Conservation (phyloP, 2,113 vertebrate species). For the Trinectes maculatus region DNA sequence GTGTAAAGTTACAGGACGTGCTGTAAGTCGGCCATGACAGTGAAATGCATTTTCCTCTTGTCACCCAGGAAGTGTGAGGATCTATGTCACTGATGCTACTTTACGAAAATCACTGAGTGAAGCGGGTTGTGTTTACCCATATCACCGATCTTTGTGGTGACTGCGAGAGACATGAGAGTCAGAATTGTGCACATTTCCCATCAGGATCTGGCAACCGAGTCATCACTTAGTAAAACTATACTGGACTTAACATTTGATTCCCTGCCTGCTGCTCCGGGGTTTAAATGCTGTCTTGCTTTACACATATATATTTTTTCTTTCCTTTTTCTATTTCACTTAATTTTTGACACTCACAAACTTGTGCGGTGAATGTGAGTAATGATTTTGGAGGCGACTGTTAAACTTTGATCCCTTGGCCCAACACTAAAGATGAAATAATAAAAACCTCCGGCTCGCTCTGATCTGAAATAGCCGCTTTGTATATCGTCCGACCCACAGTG, state of each 20-base stretch:
- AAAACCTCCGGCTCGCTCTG: constrained; percentile 37
- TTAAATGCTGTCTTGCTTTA: constrained; percentile 18
- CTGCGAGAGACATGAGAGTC: constrained; percentile 6
- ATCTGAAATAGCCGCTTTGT: constrained; percentile 29
- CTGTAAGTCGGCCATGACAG: constrained; percentile 25
- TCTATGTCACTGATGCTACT: accelerated
- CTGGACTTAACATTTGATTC: constrained; percentile 8
- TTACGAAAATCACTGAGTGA: constrained; percentile 26
- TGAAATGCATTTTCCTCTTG: neutral
- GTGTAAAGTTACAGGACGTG: constrained; percentile 44
- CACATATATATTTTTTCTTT: constrained; percentile 8
- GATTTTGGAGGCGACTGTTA: constrained; percentile 31
- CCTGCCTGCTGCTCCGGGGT: neutral
- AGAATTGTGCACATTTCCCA: constrained; percentile 20
- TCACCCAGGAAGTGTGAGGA: neutral
- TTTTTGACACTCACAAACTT: neutral
- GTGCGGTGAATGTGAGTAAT: constrained; percentile 4
- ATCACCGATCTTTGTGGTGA: constrained; percentile 6
- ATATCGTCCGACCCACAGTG: constrained; percentile 16
- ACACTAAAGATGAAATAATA: constrained; percentile 33
- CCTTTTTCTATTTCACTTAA: neutral
- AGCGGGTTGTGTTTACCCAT: neutral
- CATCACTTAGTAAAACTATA: constrained; percentile 16
- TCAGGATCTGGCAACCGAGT: constrained; percentile 29
- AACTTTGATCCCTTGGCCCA: constrained; percentile 22